Base-by-base conservation (phyloP, 2,797 vertebrate species). In the Pipistrellus pipistrellus region DNA sequence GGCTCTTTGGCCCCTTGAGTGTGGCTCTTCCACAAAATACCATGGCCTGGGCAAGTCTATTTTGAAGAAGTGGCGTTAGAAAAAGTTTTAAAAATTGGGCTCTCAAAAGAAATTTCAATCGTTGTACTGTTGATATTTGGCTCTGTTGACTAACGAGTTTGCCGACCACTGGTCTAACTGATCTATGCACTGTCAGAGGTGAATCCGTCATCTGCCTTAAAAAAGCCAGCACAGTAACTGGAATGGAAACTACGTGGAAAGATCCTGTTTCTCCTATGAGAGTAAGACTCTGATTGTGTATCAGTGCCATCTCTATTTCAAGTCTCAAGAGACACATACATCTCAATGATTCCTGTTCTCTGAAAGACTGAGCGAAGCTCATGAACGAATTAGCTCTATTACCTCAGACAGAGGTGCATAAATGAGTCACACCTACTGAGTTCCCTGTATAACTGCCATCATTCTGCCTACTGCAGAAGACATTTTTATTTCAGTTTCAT, bases 231-330 rank as follows among this genome's bases (percentile, higher is more conserved):
- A 5, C 6, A 77, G 76, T 62, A 64, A 96, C 69, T 93, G 55
- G 69, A 90, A 93, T 17, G 15, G 75, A 77, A 87, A 81, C 44
- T 64, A 93, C 93, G 41, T 1, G 0, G 41, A 91, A 41, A 85
- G 48, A 92, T 93, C 80, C 83, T 95, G 83, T 59, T 96, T 95
- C 95, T 97, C 53, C 35, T 75, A 27, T 32, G 81, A 55, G 69
- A 87, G 41, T 48, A 91, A 30, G 55, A 89, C 48, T 32, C 59
- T 51, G 69, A 35, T 32, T 55, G 9, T 46, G 2, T 38, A 18
- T 85, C 94, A 85, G 0, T 0, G 30, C 44, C 0, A 0, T 35
- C 75, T 91, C 82, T 0, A 0, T 0, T 3, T 32, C 73, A 0
- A 0, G 57, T 51, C 44, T 41, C 62, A 0, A 0, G 64, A 85